Conservation (phyloP, 2,888 invertebrate species). For the Smittia sp. region DNA sequence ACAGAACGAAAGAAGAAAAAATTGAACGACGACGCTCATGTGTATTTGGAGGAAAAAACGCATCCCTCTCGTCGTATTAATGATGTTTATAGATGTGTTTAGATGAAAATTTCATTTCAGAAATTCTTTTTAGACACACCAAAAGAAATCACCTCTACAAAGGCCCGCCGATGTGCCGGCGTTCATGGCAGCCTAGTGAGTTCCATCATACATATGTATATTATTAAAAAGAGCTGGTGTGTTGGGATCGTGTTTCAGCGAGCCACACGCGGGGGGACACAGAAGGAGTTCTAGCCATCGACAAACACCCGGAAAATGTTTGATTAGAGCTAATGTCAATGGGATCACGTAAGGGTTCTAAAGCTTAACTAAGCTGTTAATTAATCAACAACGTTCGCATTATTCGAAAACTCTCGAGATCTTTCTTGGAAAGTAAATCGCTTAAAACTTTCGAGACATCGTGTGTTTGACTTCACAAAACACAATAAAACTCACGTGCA, state of each 20-base stretch:
- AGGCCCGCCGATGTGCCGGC: slow-evolving; percentile 20
- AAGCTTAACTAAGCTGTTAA: no score
- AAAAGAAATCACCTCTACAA: slow-evolving; percentile 31
- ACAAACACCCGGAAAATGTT: slow-evolving; percentile 26
- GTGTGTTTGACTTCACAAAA: not conserved
- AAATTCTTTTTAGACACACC: slow-evolving; percentile 23
- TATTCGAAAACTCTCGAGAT: not conserved
- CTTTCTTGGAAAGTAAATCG: no score
- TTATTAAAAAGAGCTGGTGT: slow-evolving; percentile 38
- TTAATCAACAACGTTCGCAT: no score
- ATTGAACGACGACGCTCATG: slow-evolving; percentile 23
- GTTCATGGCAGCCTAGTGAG: slow-evolving; percentile 34
- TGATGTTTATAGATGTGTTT: slow-evolving; percentile 34
- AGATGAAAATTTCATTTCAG: slow-evolving; percentile 28
- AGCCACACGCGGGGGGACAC: not conserved
- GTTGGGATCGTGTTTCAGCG: slow-evolving; percentile 28
- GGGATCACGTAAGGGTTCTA: no score
- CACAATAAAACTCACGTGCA: slow-evolving; percentile 21
- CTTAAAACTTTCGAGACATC: not conserved
- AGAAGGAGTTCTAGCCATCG: slow-evolving; percentile 22
- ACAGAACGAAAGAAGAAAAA: slow-evolving; percentile 19
- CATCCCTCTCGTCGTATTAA: slow-evolving; percentile 29
- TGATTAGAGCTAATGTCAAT: not conserved
- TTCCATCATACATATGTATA: slow-evolving; percentile 41
- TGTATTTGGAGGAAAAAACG: slow-evolving; percentile 32